A percentile compares a stretch with the other conserved stretches of the same genome.
Evolutionary conservation across 2,113 vertebrate species (phyloP).

Genomic region (Narcine bancroftii): DNA sequence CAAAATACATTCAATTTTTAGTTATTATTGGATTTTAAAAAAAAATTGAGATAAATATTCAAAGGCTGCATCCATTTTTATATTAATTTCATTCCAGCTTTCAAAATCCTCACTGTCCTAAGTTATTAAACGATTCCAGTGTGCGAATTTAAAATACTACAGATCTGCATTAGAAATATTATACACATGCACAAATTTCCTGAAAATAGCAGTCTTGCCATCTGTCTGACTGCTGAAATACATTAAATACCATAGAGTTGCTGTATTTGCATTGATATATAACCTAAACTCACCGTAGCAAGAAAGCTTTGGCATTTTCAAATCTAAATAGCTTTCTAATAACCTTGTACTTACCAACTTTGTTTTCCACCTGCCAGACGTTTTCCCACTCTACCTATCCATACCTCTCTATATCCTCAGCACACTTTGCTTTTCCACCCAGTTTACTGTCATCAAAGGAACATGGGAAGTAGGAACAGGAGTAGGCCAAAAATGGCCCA

Average conservation of each 20-base stretch:
- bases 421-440: too few relatives aligned
- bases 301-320: neutral
- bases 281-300: neutral
- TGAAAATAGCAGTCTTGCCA: neutral
- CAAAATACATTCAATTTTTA: neutral
- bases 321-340: neutral
- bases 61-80: neutral
- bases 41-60: neutral
- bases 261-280: neutral
- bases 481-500: too few relatives aligned
- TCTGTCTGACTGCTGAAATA: neutral
- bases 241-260: neutral
- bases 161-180: neutral
- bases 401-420: too few relatives aligned
- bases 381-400: too few relatives aligned
- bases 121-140: neutral
- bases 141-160: neutral
- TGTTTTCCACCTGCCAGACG: too few relatives aligned
- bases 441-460: too few relatives aligned
- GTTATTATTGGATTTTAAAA: neutral
- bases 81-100: neutral
- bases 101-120: neutral
- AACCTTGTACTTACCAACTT: too few relatives aligned
- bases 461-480: too few relatives aligned
- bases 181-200: neutral